Base-by-base conservation (phyloP, 2,797 vertebrate genomes). In the Rhinophrynus dorsalis region DNA sequence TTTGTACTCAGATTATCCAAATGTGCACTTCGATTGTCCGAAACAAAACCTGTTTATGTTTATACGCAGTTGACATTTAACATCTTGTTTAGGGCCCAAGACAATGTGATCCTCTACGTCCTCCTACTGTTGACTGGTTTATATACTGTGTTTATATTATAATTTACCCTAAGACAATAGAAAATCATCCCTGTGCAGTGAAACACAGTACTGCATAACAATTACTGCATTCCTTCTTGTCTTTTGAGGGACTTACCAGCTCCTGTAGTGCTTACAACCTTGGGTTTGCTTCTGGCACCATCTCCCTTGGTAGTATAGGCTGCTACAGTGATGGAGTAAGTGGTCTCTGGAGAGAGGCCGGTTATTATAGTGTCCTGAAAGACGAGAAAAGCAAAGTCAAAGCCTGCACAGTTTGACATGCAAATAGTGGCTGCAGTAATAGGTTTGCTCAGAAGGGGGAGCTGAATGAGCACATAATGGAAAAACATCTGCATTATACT, bases 291-390 rank as follows among this genome's bases (percentile, higher is more conserved):
- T 74, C 91, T 93, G 54, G 96, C 96, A 56, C 97, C 97, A 6
- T 97, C 94, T 3, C 96, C 97, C 68, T 96, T 97, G 65, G 94
- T 94, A 74, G 94, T 98, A 42, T 98, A 97, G 0, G 96, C 96
- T 13, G 95, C 94, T 0, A 99, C 92, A 0, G 94, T 96, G 68
- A 99, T 74, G 0, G 95, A 98, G 83, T 98, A 99, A 69, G 92
- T 94, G 2, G 95, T 98, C 84, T 98, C 96, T 0, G 97, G 91
- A 30, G 94, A 89, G 67, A 99, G 91, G 59, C 94, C 90, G 2
- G 90, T 89, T 69, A 99, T 88, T 54, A 91, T 76, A 6, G 92
- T 88, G 78, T 98, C 95, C 97, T 99, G 79, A 12, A 68, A 24
- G 23, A 3, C 11, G 17, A 6, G 10, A 44, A 18, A 40, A 37